These are phyloP conservation scores for Pyrocephalus nanus DNA, from an alignment of 2,797 vertebrate genomes.

Conservation along the genomic window DNA sequence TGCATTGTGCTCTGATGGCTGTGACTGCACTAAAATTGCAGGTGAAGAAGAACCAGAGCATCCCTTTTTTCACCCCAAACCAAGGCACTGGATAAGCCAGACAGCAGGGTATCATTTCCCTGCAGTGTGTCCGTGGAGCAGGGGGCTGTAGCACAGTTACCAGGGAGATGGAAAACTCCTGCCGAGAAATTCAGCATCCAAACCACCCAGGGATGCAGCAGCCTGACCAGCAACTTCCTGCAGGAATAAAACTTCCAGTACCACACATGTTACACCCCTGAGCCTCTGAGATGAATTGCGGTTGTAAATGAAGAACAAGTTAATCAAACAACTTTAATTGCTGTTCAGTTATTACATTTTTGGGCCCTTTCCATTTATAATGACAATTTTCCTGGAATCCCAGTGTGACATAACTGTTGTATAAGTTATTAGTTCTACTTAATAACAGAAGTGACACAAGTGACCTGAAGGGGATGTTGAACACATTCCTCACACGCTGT, in stretches of 20 bases:
- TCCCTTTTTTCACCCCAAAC: not conserved
- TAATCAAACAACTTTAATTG: not conserved
- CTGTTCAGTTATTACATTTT: not conserved
- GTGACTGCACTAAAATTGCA: not conserved
- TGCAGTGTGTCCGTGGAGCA: accelerated
- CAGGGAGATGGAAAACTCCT: not conserved
- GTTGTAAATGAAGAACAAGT: not conserved
- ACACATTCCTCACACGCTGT: not conserved
- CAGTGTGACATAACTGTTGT: not conserved
- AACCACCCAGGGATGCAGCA: not conserved
- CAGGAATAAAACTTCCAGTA: not conserved
- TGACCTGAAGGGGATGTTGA: not conserved
- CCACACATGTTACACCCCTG: accelerated
- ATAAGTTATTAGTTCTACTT: not conserved
- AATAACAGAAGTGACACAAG: not conserved
- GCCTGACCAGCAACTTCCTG: not conserved
- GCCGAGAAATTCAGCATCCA: not conserved
- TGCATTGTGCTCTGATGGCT: not conserved
- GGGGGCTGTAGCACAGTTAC: not conserved
- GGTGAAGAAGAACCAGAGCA: not conserved
- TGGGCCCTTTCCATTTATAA: not conserved
- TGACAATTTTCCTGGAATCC: not conserved
- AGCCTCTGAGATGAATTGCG: not conserved
- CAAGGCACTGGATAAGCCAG: not conserved
- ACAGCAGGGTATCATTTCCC: accelerated